phyloP scores from a whole-genome alignment of 2,113 vertebrate genomes.

The Arenaria interpres region DNA sequence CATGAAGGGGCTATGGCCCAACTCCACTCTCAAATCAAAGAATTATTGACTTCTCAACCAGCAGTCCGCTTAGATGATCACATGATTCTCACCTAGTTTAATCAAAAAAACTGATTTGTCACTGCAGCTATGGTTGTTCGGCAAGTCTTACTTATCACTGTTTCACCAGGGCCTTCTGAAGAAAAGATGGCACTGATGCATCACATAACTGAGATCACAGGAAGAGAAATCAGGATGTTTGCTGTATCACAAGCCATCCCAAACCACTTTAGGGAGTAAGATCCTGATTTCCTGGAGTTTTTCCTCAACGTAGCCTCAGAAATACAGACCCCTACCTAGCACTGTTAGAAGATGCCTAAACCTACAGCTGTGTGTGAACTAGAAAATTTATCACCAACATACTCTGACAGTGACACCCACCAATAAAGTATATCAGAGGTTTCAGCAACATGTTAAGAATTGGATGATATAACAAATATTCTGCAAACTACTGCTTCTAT shows the following conservation, averaged over 20 bases:
- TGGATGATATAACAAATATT: not conserved
- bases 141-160: not conserved
- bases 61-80: not conserved
- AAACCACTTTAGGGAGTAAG: not conserved
- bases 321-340: not conserved
- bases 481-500: not conserved
- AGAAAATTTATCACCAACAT: not conserved
- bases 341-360: not conserved
- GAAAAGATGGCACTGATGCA: not conserved
- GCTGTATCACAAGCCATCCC: not conserved
- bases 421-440: not conserved
- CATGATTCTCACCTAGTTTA: not conserved
- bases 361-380: not conserved
- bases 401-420: not conserved
- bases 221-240: not conserved
- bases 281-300: fast-evolving
- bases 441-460: not conserved
- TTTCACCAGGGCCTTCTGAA: not conserved
- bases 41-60: not conserved
- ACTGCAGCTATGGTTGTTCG: not conserved
- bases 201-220: not conserved
- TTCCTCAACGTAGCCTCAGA: not conserved
- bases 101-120: not conserved
- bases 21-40: not conserved
- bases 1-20: not conserved